Evolutionary conservation across 2,113 vertebrate species (phyloP).

Genomic region (Caloenas nicobarica): DNA sequence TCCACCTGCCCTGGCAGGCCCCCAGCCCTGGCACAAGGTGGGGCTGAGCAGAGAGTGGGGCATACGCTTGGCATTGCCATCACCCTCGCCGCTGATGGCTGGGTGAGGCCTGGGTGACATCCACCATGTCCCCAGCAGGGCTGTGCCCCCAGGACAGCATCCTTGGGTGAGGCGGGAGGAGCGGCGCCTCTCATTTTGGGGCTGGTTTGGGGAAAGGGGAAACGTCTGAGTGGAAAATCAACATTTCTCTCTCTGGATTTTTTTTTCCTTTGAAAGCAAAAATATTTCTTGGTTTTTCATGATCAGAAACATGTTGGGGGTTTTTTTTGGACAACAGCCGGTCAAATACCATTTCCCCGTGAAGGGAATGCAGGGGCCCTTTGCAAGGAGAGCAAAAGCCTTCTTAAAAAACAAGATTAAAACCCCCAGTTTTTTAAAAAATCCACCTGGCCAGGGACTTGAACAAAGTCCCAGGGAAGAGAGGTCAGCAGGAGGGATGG

Average conservation of each 20-base stretch:
- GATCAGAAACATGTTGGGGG: conserved; percentile 66
- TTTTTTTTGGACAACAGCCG: conserved; percentile 62
- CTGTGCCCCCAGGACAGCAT: background rate
- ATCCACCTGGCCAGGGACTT: background rate
- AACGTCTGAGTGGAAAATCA: conserved; percentile 52
- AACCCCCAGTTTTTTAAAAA: background rate
- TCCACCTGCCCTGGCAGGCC: background rate
- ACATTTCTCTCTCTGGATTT: conserved; percentile 3
- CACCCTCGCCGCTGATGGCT: rapidly evolving
- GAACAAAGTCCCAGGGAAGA: background rate
- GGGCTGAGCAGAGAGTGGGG: background rate
- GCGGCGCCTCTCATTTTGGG: background rate
- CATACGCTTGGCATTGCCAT: no score
- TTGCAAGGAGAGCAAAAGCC: conserved; percentile 43
- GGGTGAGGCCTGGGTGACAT: background rate
- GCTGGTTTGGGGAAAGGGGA: background rate
- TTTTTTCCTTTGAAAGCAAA: conserved; percentile 39
- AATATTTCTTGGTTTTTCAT: conserved; percentile 62
- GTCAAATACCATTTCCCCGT: conserved; percentile 37
- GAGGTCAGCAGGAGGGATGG: background rate
- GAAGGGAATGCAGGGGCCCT: conserved; percentile 65
- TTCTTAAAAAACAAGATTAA: background rate
- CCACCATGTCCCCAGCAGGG: rapidly evolving
- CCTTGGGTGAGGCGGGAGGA: background rate
- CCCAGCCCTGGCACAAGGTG: background rate